A percentile compares a stretch with the other conserved stretches of the same genome.
Conservation (phyloP, 2,113 vertebrate species). For the Dryoscopus gambensis region DNA sequence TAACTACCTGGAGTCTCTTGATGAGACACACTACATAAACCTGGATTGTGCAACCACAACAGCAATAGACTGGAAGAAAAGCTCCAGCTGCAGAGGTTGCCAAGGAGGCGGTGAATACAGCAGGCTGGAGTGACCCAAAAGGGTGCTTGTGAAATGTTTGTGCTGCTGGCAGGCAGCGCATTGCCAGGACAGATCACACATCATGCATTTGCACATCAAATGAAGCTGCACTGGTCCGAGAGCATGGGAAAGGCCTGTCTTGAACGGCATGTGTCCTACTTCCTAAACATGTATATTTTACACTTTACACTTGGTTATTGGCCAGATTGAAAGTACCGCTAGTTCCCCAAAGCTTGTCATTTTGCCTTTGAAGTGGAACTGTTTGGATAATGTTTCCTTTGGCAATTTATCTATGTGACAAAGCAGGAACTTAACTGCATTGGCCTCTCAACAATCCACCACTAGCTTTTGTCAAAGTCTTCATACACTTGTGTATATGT, state of each 20-base stretch:
- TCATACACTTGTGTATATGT: not conserved
- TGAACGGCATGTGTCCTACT: conserved; percentile 58
- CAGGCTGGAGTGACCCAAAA: conserved; percentile 22
- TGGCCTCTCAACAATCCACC: not conserved
- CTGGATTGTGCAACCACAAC: not conserved
- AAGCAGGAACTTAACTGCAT: conserved; percentile 21
- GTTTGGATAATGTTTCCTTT: conserved; percentile 74
- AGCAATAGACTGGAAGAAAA: not conserved
- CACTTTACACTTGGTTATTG: conserved; percentile 64
- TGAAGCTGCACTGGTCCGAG: conserved; percentile 42
- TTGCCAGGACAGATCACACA: conserved; percentile 50
- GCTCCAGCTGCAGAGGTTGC: conserved; percentile 24
- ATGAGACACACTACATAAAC: not conserved
- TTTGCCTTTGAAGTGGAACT: conserved; percentile 74
- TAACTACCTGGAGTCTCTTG: not conserved
- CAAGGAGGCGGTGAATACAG: not conserved
- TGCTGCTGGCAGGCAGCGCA: conserved; percentile 30
- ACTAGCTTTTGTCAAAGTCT: not conserved
- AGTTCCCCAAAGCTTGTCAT: conserved; percentile 59
- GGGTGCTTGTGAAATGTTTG: conserved; percentile 39
- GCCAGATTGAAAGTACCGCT: conserved; percentile 61
- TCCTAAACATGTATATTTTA: conserved; percentile 61
- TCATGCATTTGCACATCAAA: conserved; percentile 61
- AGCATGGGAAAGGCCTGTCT: conserved; percentile 63
- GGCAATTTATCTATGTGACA: conserved; percentile 69